Conservation (phyloP, 2,113 vertebrate species). For the Leucopternis melanops region DNA sequence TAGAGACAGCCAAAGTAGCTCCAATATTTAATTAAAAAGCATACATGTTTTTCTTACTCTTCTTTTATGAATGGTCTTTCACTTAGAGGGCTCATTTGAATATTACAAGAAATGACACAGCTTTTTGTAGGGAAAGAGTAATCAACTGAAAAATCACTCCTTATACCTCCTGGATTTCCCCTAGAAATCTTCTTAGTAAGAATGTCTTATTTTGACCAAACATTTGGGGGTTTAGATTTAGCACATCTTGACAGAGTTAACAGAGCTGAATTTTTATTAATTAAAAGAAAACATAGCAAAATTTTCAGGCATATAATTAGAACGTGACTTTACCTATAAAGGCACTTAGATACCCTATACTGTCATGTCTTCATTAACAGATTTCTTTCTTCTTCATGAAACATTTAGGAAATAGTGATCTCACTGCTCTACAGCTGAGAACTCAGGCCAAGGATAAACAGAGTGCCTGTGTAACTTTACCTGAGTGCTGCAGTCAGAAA, state of each 20-base stretch:
- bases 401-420: accelerated
- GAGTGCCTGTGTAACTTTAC: neutral
- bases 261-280: neutral
- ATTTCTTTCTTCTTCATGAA: neutral
- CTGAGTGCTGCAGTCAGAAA: neutral
- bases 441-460: neutral
- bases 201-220: neutral
- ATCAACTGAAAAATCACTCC: neutral
- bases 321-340: neutral
- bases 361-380: neutral
- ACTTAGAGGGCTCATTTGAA: neutral
- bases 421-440: neutral
- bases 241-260: neutral
- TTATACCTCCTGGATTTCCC: neutral
- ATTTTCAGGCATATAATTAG: neutral
- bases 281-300: neutral
- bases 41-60: neutral
- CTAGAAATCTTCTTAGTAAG: neutral
- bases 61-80: neutral
- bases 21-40: neutral
- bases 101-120: neutral
- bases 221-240: neutral
- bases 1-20: neutral
- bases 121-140: neutral
- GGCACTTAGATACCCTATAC: neutral